Percentiles rank a stretch among this genome's conserved stretches.
These are phyloP conservation scores for Drosophila tropicalis DNA, from an alignment of 1,140 invertebrate species.

Conservation along the genomic window DNA sequence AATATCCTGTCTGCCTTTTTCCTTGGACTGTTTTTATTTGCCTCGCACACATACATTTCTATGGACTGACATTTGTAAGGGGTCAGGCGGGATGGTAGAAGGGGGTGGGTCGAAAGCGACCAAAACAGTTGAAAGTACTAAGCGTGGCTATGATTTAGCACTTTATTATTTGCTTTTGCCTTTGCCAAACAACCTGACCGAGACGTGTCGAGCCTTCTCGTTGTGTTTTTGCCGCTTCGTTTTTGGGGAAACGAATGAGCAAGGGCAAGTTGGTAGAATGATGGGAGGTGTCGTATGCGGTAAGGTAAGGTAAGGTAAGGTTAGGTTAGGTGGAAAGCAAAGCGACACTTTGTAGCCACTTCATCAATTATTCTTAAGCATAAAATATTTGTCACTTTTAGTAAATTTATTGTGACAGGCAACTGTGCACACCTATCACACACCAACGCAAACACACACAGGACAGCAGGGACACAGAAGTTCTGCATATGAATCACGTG, in stretches of 20 bases:
- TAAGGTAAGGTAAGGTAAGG: not conserved
- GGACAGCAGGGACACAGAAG: slow-evolving; percentile 33
- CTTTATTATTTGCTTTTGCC: slow-evolving; percentile 70
- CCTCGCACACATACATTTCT: slow-evolving; percentile 51
- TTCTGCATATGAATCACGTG: slow-evolving; percentile 79
- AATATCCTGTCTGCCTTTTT: slow-evolving; percentile 63
- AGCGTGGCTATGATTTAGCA: slow-evolving; percentile 79
- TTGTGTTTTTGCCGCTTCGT: not conserved
- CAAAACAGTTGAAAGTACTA: slow-evolving; percentile 71
- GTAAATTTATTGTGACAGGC: slow-evolving; percentile 81
- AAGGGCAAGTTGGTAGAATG: no score
- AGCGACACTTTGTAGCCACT: slow-evolving; percentile 68
- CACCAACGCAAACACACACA: slow-evolving; percentile 17
- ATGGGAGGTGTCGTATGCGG: not conserved
- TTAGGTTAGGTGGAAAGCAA: not conserved
- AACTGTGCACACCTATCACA: slow-evolving; percentile 59
- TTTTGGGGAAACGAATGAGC: not conserved
- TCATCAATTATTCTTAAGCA: slow-evolving; percentile 83
- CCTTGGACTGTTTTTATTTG: slow-evolving; percentile 68
- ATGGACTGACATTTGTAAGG: slow-evolving; percentile 42
- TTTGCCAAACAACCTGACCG: slow-evolving; percentile 58
- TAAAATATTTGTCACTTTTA: slow-evolving; percentile 83
- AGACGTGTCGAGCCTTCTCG: slow-evolving; percentile 31
- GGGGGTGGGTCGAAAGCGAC: slow-evolving; percentile 42
- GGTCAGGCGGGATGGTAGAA: slow-evolving; percentile 30